phyloP scores from a whole-genome alignment of 2,797 vertebrate genomes.

The Petrocephalus sullivani region DNA sequence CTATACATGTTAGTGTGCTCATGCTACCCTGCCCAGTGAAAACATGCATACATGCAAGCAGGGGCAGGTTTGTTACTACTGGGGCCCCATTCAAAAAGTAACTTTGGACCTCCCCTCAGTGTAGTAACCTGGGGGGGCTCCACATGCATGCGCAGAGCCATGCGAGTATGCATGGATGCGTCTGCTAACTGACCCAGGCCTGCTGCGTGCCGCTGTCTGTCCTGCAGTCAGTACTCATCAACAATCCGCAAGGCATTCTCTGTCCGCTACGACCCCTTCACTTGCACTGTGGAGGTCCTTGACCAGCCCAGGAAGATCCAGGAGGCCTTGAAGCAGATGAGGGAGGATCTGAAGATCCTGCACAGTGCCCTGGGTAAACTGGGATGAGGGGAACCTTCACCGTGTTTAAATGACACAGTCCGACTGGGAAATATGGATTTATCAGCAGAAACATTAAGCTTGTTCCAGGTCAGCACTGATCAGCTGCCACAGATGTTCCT shows the following conservation, averaged over 20 bases:
- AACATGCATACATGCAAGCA: not conserved
- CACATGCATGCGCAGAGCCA: not conserved
- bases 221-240: constrained; percentile 61
- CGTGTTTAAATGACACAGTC: not conserved
- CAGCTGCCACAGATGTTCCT: not conserved
- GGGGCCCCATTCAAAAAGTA: not conserved
- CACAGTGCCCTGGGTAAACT: constrained; percentile 66
- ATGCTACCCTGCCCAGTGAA: not conserved
- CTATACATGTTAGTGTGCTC: not conserved
- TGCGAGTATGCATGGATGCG: not conserved
- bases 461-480: not conserved
- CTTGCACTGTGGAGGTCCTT: constrained; percentile 66
- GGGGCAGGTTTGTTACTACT: not conserved
- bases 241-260: constrained; percentile 69
- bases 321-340: constrained; percentile 56
- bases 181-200: not conserved
- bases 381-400: constrained; percentile 29
- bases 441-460: not conserved
- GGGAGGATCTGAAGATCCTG: constrained; percentile 66
- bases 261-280: constrained; percentile 65
- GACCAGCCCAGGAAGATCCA: constrained; percentile 65
- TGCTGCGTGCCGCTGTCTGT: not conserved
- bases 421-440: not conserved
- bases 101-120: not conserved
- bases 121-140: not conserved